phyloP scores from a whole-genome alignment of 2,113 vertebrate genomes.

The Petaurus breviceps region DNA sequence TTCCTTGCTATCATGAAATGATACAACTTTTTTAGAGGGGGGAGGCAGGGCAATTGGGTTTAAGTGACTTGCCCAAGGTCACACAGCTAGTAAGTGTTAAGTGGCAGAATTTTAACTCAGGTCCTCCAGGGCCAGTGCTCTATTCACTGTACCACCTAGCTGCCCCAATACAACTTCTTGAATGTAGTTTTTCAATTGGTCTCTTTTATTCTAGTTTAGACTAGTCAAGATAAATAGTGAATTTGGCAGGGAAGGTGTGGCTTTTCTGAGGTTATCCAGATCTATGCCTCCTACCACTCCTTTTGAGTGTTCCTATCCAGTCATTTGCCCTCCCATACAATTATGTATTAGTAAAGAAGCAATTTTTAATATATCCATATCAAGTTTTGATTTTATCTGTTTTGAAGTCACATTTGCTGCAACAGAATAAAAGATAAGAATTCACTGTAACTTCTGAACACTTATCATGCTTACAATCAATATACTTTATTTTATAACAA shows the following conservation, averaged over 20 bases:
- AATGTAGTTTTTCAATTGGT: not conserved
- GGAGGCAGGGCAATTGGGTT: too few relatives aligned
- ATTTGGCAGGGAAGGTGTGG: not conserved
- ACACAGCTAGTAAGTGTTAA: too few relatives aligned
- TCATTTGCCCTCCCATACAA: not conserved
- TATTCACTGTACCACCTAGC: too few relatives aligned
- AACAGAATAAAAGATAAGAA: not conserved
- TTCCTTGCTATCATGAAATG: not conserved
- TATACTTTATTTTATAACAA: constrained; percentile 30
- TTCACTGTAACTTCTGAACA: not conserved
- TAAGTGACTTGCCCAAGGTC: too few relatives aligned
- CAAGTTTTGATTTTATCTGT: constrained; percentile 19
- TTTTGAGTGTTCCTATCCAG: not conserved
- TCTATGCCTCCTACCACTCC: constrained; percentile 16
- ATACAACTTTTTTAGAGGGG: not conserved
- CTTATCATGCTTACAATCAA: not conserved
- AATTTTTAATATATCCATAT: not conserved
- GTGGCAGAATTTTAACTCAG: too few relatives aligned
- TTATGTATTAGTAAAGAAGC: not conserved
- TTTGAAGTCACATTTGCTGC: not conserved
- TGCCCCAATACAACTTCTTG: not conserved
- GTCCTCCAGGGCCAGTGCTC: too few relatives aligned
- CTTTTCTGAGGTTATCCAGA: not conserved
- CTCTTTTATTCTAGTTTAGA: not conserved
- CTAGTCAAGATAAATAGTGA: not conserved